A percentile compares a stretch with the other conserved stretches of the same genome.
These are phyloP conservation scores for Oscheius sp. DNA, from an alignment of 1,140 invertebrate genomes.

Conservation along the genomic window DNA sequence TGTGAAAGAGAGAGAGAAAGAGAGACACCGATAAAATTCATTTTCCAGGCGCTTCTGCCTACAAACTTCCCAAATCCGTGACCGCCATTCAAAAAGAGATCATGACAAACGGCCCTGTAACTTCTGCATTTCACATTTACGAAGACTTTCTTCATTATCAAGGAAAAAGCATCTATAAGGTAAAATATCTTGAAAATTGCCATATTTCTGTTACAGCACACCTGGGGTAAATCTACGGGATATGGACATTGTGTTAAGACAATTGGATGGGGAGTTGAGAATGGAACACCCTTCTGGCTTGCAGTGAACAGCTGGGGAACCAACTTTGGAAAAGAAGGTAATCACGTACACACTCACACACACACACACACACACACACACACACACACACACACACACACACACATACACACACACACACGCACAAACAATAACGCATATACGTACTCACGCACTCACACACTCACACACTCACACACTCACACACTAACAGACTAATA, in stretches of 20 bases:
- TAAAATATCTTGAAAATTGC: not conserved
- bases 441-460: too few relatives aligned
- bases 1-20: too few relatives aligned
- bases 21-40: too few relatives aligned
- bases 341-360: conserved; percentile 69
- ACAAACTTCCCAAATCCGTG: conserved; percentile 69
- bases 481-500: too few relatives aligned
- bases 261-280: conserved; percentile 81
- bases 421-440: too few relatives aligned
- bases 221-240: conserved; percentile 61
- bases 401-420: too few relatives aligned
- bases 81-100: conserved; percentile 78
- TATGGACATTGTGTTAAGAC: conserved; percentile 87
- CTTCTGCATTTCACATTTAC: conserved; percentile 84
- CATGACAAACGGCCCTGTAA: conserved; percentile 82
- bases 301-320: conserved; percentile 73
- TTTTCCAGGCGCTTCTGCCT: conserved; percentile 68
- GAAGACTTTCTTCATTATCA: conserved; percentile 78
- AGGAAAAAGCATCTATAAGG: conserved; percentile 73
- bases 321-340: conserved; percentile 63
- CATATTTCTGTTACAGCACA: not conserved
- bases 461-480: too few relatives aligned
- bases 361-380: too few relatives aligned
- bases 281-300: conserved; percentile 78
- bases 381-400: too few relatives aligned